Evolutionary conservation across 2,888 invertebrate genomes (phyloP).

Genomic region (Agrotis puta): DNA sequence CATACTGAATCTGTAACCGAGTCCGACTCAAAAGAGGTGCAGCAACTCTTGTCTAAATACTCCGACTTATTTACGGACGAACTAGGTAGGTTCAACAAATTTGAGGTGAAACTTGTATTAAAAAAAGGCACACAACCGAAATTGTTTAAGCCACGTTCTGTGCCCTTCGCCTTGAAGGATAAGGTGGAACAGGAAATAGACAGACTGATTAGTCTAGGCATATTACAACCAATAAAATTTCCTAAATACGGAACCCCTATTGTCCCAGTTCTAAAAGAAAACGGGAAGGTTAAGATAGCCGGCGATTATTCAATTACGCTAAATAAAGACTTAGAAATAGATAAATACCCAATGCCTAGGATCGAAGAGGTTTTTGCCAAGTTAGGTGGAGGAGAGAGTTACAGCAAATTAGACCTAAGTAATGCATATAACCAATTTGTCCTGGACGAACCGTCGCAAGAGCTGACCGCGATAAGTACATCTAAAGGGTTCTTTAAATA

Average conservation of each 20-base stretch:
- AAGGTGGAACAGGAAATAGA: no score
- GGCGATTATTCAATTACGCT: slow-evolving; percentile 45
- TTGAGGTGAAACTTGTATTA: no score
- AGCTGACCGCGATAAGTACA: slow-evolving; percentile 19
- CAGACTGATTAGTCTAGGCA: no score
- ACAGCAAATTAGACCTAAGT: slow-evolving; percentile 56
- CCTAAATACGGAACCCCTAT: no score
- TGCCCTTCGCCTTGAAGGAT: no score
- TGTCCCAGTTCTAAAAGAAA: not conserved
- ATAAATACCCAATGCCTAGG: slow-evolving; percentile 62
- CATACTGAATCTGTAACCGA: not conserved
- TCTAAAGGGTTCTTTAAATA: slow-evolving; percentile 14
- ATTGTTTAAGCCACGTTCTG: no score
- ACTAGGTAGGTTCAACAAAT: not conserved
- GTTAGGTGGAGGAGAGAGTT: slow-evolving; percentile 50
- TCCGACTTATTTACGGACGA: not conserved
- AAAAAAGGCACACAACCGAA: no score
- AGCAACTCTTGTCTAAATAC: not conserved
- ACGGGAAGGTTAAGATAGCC: slow-evolving; percentile 13
- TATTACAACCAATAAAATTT: no score
- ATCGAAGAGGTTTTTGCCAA: slow-evolving; percentile 62
- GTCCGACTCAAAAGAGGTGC: not conserved
- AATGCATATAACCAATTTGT: slow-evolving; percentile 23
- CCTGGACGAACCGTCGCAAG: slow-evolving; percentile 8
- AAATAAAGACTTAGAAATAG: slow-evolving; percentile 64